Conservation (phyloP, 2,797 vertebrate species). For the Telmatherina bonti region DNA sequence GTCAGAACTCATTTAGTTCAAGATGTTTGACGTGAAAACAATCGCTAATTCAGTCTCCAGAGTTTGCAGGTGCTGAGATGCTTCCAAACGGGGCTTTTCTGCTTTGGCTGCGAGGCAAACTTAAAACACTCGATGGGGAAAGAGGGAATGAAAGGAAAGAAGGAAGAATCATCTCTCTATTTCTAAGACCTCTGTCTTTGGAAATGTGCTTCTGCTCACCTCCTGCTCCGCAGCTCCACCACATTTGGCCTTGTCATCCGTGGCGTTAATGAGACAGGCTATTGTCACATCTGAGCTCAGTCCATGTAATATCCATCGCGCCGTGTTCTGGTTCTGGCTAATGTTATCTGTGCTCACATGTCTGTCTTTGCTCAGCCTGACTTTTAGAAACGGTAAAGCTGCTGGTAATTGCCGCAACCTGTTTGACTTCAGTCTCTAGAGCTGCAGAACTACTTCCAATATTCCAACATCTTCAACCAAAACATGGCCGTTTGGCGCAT, state of each 20-base stretch:
- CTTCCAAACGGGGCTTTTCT: constrained; percentile 45
- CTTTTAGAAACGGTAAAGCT: constrained; percentile 42
- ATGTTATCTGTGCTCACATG: constrained; percentile 64
- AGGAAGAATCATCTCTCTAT: constrained; percentile 38
- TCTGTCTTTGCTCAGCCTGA: constrained; percentile 42
- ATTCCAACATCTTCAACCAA: constrained; percentile 6
- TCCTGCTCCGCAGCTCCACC: constrained; percentile 35
- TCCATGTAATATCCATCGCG: constrained; percentile 67
- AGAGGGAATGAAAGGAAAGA: constrained; percentile 17
- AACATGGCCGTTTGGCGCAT: constrained; percentile 40
- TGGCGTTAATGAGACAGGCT: constrained; percentile 74
- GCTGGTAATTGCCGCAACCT: constrained; percentile 54
- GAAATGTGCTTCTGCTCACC: constrained; percentile 29
- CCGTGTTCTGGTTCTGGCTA: constrained; percentile 62
- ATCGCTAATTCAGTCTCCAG: constrained; percentile 51
- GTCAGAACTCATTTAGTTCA: constrained; percentile 67
- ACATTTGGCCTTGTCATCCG: constrained; percentile 34
- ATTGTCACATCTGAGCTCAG: constrained; percentile 69
- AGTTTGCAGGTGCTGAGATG: constrained; percentile 41
- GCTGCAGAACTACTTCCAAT: constrained; percentile 32
- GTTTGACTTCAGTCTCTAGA: constrained; percentile 54
- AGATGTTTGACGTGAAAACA: constrained; percentile 58
- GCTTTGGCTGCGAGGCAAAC: constrained; percentile 37
- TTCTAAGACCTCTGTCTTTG: constrained; percentile 32
- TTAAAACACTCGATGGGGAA: constrained; percentile 49